A percentile compares a stretch with the other conserved stretches of the same genome.
These are phyloP conservation scores for Australoheros facetus DNA, from an alignment of 2,797 vertebrate genomes.

Conservation along the genomic window DNA sequence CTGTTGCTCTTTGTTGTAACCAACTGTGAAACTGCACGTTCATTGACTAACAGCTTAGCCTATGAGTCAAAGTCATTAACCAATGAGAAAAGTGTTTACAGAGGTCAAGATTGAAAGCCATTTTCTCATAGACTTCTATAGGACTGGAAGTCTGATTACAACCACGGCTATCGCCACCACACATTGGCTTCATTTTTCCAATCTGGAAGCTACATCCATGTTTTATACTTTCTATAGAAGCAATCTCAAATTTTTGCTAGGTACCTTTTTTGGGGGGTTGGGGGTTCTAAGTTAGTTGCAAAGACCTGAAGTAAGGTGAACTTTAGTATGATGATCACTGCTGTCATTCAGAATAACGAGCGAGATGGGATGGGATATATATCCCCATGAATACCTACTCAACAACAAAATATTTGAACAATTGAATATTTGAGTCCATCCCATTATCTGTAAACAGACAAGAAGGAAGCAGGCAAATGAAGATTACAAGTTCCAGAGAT, in stretches of 20 bases:
- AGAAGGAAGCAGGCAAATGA: conserved; percentile 20
- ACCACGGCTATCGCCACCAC: not conserved
- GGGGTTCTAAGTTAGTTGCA: no score
- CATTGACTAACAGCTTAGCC: no score
- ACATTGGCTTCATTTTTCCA: not conserved
- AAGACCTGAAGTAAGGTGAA: not conserved
- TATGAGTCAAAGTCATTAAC: not conserved
- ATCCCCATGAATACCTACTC: not conserved
- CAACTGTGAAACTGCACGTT: not conserved
- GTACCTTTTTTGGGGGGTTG: not conserved
- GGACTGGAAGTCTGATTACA: not conserved
- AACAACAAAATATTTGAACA: not conserved
- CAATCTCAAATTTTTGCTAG: not conserved
- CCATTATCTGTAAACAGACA: conserved; percentile 23
- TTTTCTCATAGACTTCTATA: not conserved
- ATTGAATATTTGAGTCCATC: not conserved
- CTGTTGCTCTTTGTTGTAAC: not conserved
- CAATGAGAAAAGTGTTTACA: not conserved
- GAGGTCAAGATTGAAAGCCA: not conserved
- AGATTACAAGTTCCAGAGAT: conserved; percentile 23
- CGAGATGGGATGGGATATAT: not conserved
- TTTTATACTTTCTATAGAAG: not conserved
- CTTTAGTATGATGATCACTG: not conserved
- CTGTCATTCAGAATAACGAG: not conserved
- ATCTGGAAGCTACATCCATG: not conserved